A percentile compares a stretch with the other conserved stretches of the same genome.
Evolutionary conservation across 2,113 vertebrate genomes (phyloP).

Genomic region (Nannobrachium achirus): DNA sequence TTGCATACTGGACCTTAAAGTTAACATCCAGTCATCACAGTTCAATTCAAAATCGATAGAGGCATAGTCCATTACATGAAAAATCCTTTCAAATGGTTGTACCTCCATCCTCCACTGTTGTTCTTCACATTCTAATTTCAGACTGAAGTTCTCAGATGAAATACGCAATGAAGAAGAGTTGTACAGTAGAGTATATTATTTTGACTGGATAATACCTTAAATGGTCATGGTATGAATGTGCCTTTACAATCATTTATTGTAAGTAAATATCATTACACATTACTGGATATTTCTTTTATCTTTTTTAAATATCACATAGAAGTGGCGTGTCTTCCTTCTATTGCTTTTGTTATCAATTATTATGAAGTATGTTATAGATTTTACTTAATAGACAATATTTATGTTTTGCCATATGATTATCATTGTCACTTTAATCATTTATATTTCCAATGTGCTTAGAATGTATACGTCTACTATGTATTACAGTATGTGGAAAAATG

Average conservation of each 20-base stretch:
- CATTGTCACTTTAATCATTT: conserved; percentile 28
- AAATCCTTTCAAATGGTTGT: conserved; percentile 9
- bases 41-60: background rate
- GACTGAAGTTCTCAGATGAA: too few species aligned
- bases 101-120: background rate
- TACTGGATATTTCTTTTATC: conserved; percentile 37
- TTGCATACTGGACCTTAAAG: conserved; percentile 53
- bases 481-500: conserved; percentile 50
- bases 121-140: conserved; percentile 35
- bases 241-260: conserved; percentile 57
- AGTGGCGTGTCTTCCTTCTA: conserved; percentile 54
- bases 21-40: conserved; percentile 43
- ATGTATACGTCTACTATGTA: conserved; percentile 51
- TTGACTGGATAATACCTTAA: conserved; percentile 53
- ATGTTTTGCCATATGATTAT: conserved; percentile 52
- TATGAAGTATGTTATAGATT: conserved; percentile 32
- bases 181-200: conserved; percentile 12
- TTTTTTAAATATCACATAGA: conserved; percentile 33
- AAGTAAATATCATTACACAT: conserved; percentile 30
- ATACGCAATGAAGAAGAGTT: too few species aligned
- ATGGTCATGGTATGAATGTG: conserved; percentile 61
- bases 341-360: conserved; percentile 49
- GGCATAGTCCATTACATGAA: background rate
- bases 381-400: conserved; percentile 24
- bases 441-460: conserved; percentile 42